Evolutionary conservation across 2,888 invertebrate species (phyloP).

Genomic region (Alloplasta piceator): DNA sequence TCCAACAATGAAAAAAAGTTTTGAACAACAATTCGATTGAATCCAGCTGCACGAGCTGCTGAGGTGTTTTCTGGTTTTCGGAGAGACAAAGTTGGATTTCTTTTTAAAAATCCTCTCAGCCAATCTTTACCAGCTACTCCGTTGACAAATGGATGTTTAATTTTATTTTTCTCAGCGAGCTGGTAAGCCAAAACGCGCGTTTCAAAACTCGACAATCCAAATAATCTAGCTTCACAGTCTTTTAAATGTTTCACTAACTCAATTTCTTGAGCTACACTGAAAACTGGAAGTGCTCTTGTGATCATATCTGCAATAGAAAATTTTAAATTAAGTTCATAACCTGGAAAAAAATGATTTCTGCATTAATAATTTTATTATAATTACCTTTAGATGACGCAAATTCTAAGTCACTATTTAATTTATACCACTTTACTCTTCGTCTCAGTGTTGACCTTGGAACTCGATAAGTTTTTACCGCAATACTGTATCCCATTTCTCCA

Average conservation of each 20-base stretch:
- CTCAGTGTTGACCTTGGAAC: too few species aligned
- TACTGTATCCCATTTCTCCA: too few species aligned
- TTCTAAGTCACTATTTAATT: too few species aligned
- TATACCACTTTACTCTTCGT: too few species aligned
- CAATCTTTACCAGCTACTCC: too few species aligned
- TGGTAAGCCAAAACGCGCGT: neutral
- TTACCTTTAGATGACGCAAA: neutral
- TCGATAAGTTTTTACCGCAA: too few species aligned
- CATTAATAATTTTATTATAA: too few species aligned
- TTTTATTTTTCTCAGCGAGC: neutral
- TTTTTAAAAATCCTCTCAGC: conserved; percentile 13
- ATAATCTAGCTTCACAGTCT: neutral
- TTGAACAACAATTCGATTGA: conserved; percentile 16
- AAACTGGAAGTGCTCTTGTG: too few species aligned
- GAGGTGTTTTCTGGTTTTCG: conserved; percentile 28
- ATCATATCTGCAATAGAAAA: too few species aligned
- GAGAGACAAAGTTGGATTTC: conserved; percentile 8
- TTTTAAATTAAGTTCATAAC: too few species aligned
- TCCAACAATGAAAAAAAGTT: conserved; percentile 9
- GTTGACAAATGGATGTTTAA: too few species aligned
- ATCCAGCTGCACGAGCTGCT: conserved; percentile 27
- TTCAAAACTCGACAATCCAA: neutral
- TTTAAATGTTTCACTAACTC: neutral
- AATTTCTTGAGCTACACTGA: neutral
- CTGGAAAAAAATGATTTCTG: too few species aligned